Conservation (phyloP, 92 coral and sea anemone genomes). For the Meandrina meandrites region DNA sequence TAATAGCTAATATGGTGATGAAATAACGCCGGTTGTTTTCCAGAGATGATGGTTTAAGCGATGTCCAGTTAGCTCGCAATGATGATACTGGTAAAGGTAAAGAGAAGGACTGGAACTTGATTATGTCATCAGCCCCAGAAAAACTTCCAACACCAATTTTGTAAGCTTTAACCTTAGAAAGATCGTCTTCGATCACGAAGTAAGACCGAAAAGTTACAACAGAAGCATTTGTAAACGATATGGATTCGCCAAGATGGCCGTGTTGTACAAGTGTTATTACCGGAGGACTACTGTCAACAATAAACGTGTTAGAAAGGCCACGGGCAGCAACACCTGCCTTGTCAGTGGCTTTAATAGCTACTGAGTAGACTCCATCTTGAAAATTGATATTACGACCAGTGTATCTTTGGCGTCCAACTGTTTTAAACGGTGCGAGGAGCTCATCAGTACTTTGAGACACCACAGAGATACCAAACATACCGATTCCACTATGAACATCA, state of each 20-base stretch:
- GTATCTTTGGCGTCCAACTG: slow-evolving; percentile 65
- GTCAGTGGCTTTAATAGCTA: slow-evolving; percentile 74
- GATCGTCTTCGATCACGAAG: slow-evolving; percentile 69
- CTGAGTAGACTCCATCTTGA: slow-evolving; percentile 78
- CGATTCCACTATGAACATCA: slow-evolving; percentile 85
- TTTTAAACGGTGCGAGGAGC: slow-evolving; percentile 46
- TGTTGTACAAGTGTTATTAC: slow-evolving; percentile 62
- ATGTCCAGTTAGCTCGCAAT: slow-evolving; percentile 75
- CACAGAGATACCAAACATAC: slow-evolving; percentile 73
- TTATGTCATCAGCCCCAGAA: slow-evolving; percentile 76
- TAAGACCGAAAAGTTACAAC: slow-evolving; percentile 54
- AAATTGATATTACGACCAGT: slow-evolving; percentile 67
- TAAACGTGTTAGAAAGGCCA: slow-evolving; percentile 66
- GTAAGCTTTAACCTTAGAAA: slow-evolving; percentile 51
- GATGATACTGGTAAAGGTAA: slow-evolving; percentile 11
- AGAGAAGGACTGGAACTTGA: slow-evolving; percentile 25
- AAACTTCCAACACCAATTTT: slow-evolving; percentile 77
- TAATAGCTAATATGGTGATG: slow-evolving; percentile 64
- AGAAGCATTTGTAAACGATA: slow-evolving; percentile 33
- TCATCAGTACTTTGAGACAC: slow-evolving; percentile 52
- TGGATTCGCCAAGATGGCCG: slow-evolving; percentile 53
- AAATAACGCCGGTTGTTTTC: slow-evolving; percentile 64
- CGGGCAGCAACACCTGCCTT: slow-evolving; percentile 67
- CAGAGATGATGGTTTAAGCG: slow-evolving; percentile 15
- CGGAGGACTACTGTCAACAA: slow-evolving; percentile 81